Base-by-base conservation (phyloP, 2,888 invertebrate species). In the Tridacna crocea region DNA sequence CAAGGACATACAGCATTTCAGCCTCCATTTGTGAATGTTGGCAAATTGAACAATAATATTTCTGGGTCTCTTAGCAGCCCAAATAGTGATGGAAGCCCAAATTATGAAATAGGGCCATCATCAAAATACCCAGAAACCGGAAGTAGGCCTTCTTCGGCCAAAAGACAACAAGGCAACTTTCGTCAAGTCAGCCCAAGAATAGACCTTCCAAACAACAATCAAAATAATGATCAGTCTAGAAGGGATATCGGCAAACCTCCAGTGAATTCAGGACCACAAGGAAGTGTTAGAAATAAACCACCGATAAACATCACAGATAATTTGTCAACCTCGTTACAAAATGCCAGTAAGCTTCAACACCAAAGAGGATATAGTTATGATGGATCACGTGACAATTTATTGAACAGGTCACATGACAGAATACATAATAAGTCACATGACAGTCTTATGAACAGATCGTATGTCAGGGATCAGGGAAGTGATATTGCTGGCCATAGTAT, bases 71-170 rank as follows among this genome's bases (percentile, higher is more conserved):
- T 27, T 15, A 75, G 66, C n/a, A 75, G 75, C 46, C 80, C 83
- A 6, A 77, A 65, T 24, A 85, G 83, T 75, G 81, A 81, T 8
- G 72, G 65, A 19, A 82, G 82, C 75, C 82, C 80, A 47, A 79
- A 72, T 26, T 87, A 79, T 75, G 83, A 90, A 19, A 87, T 91
- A 66, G 90, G 90, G 27, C 91, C 91, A 0, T 84, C 90, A 15
- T 85, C 91, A n/a, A 90, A 89, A 75, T 91, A 91, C 76, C 91
- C 91, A 15, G 90, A 90, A 22, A 80, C 76, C 17, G 81, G 85
- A 15, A 85, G 88, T 66, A 66, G 88, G 48, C 89, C 89, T 3
- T 73, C 87, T 11, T 87, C 87, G 17, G 82, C 87, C 12, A 82
- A 79, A 76, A 80, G 77, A 58, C 70, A 70, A 24, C 22, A 15